phyloP scores from a whole-genome alignment of 2,888 invertebrate species.

The Rotaria sp. region DNA sequence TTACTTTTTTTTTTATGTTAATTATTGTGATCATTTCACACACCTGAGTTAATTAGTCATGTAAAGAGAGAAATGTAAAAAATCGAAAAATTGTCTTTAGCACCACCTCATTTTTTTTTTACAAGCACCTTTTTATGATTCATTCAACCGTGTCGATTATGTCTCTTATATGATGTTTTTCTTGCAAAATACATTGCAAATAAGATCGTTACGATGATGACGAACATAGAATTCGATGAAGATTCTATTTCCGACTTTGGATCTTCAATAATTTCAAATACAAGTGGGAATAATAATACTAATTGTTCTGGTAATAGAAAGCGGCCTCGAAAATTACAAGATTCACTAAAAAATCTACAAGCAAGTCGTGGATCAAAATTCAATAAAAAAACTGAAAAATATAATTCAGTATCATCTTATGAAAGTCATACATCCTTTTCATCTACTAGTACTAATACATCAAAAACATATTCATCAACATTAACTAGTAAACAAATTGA shows the following conservation, averaged over 20 bases:
- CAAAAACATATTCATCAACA: background rate
- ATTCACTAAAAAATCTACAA: background rate
- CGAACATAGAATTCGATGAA: no score
- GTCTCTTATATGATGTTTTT: background rate
- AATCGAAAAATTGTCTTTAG: no score
- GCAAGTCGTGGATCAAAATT: background rate
- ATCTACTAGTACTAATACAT: background rate
- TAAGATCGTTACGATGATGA: background rate
- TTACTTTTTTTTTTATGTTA: no score
- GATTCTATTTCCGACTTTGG: background rate
- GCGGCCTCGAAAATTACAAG: background rate
- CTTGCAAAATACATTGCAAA: background rate
- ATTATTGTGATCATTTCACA: no score
- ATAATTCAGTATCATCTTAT: background rate
- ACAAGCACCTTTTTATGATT: accelerated
- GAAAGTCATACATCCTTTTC: background rate
- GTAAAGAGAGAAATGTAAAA: no score
- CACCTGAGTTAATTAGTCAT: no score
- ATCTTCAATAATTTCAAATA: background rate
- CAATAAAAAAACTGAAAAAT: background rate
- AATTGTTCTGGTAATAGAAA: background rate
- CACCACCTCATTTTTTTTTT: background rate
- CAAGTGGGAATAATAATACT: accelerated
- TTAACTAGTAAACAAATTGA: background rate
- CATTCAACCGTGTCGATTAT: background rate